Base-by-base conservation (phyloP, 1,140 invertebrate species). In the Temnothorax nylanderi region DNA sequence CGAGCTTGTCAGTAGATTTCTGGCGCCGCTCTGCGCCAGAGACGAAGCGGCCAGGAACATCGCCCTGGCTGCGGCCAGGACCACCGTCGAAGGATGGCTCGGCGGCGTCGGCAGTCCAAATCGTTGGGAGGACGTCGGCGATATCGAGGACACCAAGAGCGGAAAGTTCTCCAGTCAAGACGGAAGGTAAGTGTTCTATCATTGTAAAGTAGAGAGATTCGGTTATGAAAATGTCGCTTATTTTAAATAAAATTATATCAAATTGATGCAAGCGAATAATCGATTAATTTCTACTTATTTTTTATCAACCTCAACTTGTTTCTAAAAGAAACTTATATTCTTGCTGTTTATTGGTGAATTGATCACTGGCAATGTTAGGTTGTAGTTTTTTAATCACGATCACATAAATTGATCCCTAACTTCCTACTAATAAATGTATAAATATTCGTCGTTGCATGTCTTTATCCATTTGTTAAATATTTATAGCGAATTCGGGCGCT, bases 51-150 rank as follows among this genome's bases (percentile, higher is more conserved):
- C 96, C 16, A 94, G 96, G 64, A 95, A 96, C 91, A 94, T 96
- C 67, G 96, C 96, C 11, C 89, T 96, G 89, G 96, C 96, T 41
- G 95, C 94, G 11, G 96, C 96, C 49, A 95, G 95, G 85, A 96
- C 94, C 74, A 96, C 96, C 41, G 96, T 96, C 72, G 96, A 96
- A 90, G 95, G 95, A 69, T 96, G 96, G 96, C 92, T 96, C 82
- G 96, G 96, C 21, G 95, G 95, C 37, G 95, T 96, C 75, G 95
- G 94, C 34, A 96, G 94, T 91, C 95, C 95, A n/a, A 95, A 95
- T 91, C 91, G 92, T 37, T 91, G 91, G 91, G 93, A 94, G 65
- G 91, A 94, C 77, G 60, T 85, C 47, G 77, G 78, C n/a, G 92
- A 93, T 56, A 92, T 91, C 88, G 92, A 93, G 62, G 90, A 94